Evolutionary conservation across 2,888 invertebrate genomes (phyloP), one percentile per base, ranked within the genome.

Genomic region (Drosophila rellima): DNA sequence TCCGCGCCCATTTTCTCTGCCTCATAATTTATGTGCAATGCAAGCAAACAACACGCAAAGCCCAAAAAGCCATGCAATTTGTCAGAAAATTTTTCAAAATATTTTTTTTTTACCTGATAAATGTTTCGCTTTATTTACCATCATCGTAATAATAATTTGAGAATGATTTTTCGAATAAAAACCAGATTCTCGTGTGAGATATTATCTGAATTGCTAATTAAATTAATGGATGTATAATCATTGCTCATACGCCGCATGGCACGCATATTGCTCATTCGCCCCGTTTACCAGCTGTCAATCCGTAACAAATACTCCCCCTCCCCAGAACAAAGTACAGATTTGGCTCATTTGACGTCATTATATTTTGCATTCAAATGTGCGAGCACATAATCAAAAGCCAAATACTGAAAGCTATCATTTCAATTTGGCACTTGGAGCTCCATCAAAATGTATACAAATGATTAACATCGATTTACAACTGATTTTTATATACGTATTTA

Each of bases 281-380:
- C 23, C 55, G 40, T 63, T 33, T 56, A 77, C 40, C 44, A 23
- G 52, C 60, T 72, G 42, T 59, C 59, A 61, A 59, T 17, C 31
- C 63, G 48, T 52, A 71, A 57, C 62, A 72, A 60, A 59, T 63
- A 39, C 18, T 8, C 31, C n/a, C 10, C 2, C 26, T 10, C 4
- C 33, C 7, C 8, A 4, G 10, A 39, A 10, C n/a, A 20, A 55
- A 42, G 20, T 13, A 65, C 57, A 50, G 64, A 68, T 54, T 82
- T 74, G 52, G 33, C 63, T 55, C 57, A 78, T 80, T 80, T 88
- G 73, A 85, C 88, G 85, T 84, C 85, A 85, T 85, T 82, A 69
- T 78, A 70, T 82, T 72, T 63, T 64, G 59, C 64, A 64, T 48
- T 56, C 37, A 18, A n/a, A 51, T 17, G 31, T 50, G 31, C 44